Evolutionary conservation across 2,888 invertebrate species (phyloP), one percentile per base, ranked within the genome.

Genomic region (Acronicta alni): DNA sequence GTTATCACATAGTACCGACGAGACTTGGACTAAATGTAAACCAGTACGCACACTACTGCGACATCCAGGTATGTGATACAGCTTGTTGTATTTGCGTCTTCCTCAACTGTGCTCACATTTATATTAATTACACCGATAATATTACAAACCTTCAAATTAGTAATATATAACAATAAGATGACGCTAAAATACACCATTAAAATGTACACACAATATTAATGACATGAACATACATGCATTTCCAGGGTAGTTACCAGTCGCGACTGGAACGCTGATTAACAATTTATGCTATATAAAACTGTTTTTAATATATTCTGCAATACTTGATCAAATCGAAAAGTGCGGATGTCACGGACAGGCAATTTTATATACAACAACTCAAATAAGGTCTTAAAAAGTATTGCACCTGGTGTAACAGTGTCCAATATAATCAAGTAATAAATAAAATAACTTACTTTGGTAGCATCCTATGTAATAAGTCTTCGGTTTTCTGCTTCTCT

Each of bases 401-500:
- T 38, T 43, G 17, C 49, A 41, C 42, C 26, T 35, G 7, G 6
- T 18, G 43, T 37, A 44, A n/a, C 5, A 48, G 26, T 30, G 12
- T 8, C 10, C 20, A 47, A 10, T 39, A 49, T 39, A 20, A 6
- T 17, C 0, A 14, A 45, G 9, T 39, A 43, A 35, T 15, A 20
- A 23, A 8, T 10, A 17, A 23, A 17, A 9, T 37, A 38, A 93
- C 95, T 93, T 93, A 98, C 96, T 97, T 97, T 77, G 99, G 99
- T 91, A 99, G 95, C 98, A 99, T 99, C 90, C 98, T 95, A 91
- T 98, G 98, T 70, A 99, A 95, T 72, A 99, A 95, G 92, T 98
- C 98, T 94, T 99, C 94, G 16, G 98, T 98, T 94, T 98, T 98
- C 89, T 97, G 97, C 88, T 99, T 98, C 89, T 99, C 98, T 91